Evolutionary conservation across 2,797 vertebrate species (phyloP), one percentile per base, ranked within the genome.

Genomic region (Astyanax mexicanus): DNA sequence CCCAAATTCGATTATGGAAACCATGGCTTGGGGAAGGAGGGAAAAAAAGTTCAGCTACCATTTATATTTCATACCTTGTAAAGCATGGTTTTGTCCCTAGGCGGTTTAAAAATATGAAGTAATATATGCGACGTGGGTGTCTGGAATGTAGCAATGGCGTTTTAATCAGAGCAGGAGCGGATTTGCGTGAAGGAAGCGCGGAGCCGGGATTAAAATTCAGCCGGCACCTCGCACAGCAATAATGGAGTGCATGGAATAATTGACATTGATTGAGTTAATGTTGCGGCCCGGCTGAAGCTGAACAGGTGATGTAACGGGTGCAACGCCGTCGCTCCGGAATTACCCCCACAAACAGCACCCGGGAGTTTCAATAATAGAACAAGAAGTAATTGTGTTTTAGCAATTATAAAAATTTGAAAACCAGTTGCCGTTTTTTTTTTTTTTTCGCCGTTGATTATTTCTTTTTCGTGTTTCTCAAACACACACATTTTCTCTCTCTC

Each of bases 181-280:
- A 86, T 74, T 86, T 75, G n/a, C 86, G 85, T 81, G 74, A 88
- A 89, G 84, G 82, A 79, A 85, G 82, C 77, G 75, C 58, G 79
- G 83, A 75, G 83, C 74, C 73, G 81, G 89, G 86, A 89, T 88
- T 90, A 83, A 83, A 87, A 90, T 88, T 85, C 85, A 85, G 82
- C 90, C 84, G 83, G 88, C 84, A 86, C 80, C 85, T 87, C 77
- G 76, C 81, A 79, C 81, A 54, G 85, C 86, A 89, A 88, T 91
- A 91, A 90, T 90, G 83, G 88, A 89, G 88, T 85, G 80, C 71
- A 81, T 77, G 80, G 84, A 90, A 90, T 91, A 92, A 92, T 92
- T 89, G 86, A 86, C 90, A 91, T 90, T 91, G 92, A 92, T 91
- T 91, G 90, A 92, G 88, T 85, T 89, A 89, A 91, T 90, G 89